phyloP scores from a whole-genome alignment of 2,888 invertebrate species.

The Mechanitis messenoides region DNA sequence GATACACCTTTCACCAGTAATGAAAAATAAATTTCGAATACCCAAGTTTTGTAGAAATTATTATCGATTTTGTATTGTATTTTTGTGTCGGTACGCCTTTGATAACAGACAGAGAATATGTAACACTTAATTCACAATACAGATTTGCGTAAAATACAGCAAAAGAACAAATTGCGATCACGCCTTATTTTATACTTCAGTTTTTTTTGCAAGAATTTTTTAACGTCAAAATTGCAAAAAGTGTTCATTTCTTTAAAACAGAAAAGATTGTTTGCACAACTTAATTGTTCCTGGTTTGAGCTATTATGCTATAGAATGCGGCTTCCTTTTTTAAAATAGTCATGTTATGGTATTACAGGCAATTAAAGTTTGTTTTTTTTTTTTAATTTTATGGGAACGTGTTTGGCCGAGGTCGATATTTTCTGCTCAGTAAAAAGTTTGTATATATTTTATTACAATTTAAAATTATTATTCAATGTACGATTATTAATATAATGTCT shows the following conservation, averaged over 20 bases:
- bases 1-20: too few relatives aligned
- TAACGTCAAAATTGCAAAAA: slow-evolving; percentile 58
- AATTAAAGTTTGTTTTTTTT: not conserved
- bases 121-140: slow-evolving; percentile 29
- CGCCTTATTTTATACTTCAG: slow-evolving; percentile 35
- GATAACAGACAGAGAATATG: slow-evolving; percentile 40
- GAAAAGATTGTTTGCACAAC: slow-evolving; percentile 53
- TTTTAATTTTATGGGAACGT: not conserved
- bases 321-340: slow-evolving; percentile 23
- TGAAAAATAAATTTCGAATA: not conserved
- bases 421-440: not conserved
- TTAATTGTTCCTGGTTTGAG: slow-evolving; percentile 35
- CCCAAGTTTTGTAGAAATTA: slow-evolving; percentile 6
- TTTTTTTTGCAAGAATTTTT: slow-evolving; percentile 54
- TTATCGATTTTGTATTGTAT: slow-evolving; percentile 10
- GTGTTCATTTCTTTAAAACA: slow-evolving; percentile 42
- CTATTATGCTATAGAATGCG: slow-evolving; percentile 37
- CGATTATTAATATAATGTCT: too few relatives aligned
- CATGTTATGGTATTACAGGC: too few relatives aligned
- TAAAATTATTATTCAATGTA: too few relatives aligned
- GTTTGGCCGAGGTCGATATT: not conserved
- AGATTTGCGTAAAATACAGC: slow-evolving; percentile 45
- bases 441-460: not conserved
- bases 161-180: slow-evolving; percentile 35
- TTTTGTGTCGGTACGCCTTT: slow-evolving; percentile 41